Evolutionary conservation across 1,140 invertebrate genomes (phyloP), one percentile per base, ranked within the genome.

Genomic region (Lasaia peninsularis): DNA sequence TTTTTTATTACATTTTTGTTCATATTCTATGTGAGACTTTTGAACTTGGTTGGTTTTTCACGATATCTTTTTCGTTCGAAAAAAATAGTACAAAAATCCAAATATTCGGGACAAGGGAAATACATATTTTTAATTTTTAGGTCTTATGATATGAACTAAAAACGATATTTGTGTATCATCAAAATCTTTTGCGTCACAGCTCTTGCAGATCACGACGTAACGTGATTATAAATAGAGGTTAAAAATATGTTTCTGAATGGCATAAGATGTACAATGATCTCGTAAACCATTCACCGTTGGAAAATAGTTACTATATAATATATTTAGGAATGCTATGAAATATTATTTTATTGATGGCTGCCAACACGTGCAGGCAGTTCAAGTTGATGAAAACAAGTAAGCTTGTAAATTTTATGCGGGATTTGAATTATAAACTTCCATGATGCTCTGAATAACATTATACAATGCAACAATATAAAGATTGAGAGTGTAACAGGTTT

Each of bases 321-420:
- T 71, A 72, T 79, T 73, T 67, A 78, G 73, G 65, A 69, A 73
- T 74, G 75, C 75, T 83, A 67, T 79, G 67, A 76, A 69, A 77
- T 69, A 78, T 78, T 75, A 78, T 62, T 67, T 57, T 71, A 70
- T 64, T 60, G 65, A 60, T 58, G 56, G 73, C 48, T 77, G 80
- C 78, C 72, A 81, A 80, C 74, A 80, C 79, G 81, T 85, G 79
- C 69, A 70, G 62, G 62, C 65, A 60, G 64, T 52, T 52, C 58
- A 73, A 75, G 65, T 60, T 67, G 55, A 67, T 70, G 60, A 57
- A 75, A 73, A 73, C 74, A 66, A 49, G 32, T 18, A 56, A 58
- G 57, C 60, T 60, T 52, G 62, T 59, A 60, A 63, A 56, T 50
- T 56, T 63, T 52, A 55, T 40, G 16, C 24, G 24, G 24, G 24